Percentiles rank a stretch among this genome's conserved stretches.
Conservation (phyloP, 2,113 vertebrate genomes). For the Neomonachus schauinslandi region DNA sequence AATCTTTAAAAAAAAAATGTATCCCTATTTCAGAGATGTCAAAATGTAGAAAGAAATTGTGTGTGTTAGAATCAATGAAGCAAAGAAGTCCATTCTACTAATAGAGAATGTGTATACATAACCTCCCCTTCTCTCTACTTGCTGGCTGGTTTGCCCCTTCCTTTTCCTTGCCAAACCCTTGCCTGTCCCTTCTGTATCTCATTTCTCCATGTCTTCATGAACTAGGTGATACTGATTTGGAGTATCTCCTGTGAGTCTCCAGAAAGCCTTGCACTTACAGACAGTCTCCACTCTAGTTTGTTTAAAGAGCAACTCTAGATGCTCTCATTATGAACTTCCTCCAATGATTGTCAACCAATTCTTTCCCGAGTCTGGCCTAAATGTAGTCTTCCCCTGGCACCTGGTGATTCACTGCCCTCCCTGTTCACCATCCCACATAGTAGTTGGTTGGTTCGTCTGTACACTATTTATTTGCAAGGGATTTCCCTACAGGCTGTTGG, state of each 20-base stretch:
- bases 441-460: background rate
- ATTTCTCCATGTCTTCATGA: background rate
- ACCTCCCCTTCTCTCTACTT: background rate
- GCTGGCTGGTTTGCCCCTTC: background rate
- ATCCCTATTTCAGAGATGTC: slow-evolving; percentile 34
- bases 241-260: background rate
- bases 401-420: slow-evolving; percentile 28
- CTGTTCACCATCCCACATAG: background rate
- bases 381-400: background rate
- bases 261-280: slow-evolving; percentile 7
- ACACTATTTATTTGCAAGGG: background rate
- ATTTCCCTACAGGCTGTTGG: slow-evolving; percentile 51
- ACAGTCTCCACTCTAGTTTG: background rate
- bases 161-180: slow-evolving; percentile 26
- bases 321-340: slow-evolving; percentile 10
- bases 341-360: slow-evolving; percentile 42
- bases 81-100: background rate
- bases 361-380: slow-evolving; percentile 38
- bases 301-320: background rate
- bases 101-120: background rate
- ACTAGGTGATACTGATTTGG: background rate
- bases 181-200: background rate
- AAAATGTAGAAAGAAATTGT: slow-evolving; percentile 25
- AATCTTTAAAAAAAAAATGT: background rate
- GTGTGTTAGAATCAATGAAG: background rate